Percentiles rank a stretch among this genome's conserved stretches.
These are phyloP conservation scores for Pygoscelis antarcticus DNA, from an alignment of 2,113 vertebrate species.

Conservation along the genomic window DNA sequence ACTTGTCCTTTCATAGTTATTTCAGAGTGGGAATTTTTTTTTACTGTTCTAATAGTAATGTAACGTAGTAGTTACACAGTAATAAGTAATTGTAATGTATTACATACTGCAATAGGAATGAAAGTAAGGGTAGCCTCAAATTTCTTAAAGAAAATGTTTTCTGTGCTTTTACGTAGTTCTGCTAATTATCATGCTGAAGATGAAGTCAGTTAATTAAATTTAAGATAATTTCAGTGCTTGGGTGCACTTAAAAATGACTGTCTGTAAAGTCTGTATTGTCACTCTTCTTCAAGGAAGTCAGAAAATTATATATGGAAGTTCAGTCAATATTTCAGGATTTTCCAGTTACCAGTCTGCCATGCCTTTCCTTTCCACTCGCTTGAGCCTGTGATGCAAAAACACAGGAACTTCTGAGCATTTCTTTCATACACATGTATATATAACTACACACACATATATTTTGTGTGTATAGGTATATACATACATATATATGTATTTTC, in stretches of 20 bases:
- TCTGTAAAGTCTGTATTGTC: not conserved
- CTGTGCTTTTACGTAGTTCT: not conserved
- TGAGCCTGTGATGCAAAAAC: not conserved
- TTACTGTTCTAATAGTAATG: not conserved
- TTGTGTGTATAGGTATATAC: not conserved
- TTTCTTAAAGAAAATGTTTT: not conserved
- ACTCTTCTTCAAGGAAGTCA: not conserved
- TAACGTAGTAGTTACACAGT: not conserved
- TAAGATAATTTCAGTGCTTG: not conserved
- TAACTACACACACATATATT: not conserved
- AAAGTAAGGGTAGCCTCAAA: not conserved
- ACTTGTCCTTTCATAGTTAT: not conserved
- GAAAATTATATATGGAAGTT: not conserved
- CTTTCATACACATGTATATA: not conserved
- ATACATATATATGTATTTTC: not conserved
- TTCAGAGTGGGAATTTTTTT: not conserved
- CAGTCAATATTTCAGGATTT: not conserved
- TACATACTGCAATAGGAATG: not conserved
- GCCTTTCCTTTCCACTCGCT: not conserved
- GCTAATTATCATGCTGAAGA: not conserved
- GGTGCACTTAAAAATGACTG: not conserved
- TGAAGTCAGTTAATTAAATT: not conserved
- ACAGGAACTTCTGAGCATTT: not conserved
- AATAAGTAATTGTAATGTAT: not conserved
- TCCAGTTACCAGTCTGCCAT: not conserved